Conservation (phyloP, 2,797 vertebrate genomes). For the Anguilla pacifica region DNA sequence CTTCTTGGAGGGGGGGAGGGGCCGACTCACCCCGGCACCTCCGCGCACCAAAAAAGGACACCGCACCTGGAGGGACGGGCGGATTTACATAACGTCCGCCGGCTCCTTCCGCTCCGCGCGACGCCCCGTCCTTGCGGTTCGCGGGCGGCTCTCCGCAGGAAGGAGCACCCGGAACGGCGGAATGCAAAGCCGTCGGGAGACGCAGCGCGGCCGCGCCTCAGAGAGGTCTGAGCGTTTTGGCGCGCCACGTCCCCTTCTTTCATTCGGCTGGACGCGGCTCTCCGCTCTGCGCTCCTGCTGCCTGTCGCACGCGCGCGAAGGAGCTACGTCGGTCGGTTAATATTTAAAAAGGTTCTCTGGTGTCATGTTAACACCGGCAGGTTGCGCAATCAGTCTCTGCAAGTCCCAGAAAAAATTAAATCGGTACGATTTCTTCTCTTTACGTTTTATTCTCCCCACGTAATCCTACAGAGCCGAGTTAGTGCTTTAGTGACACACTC, state of each 20-base stretch:
- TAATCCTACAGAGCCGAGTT: background rate
- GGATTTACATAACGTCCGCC: background rate
- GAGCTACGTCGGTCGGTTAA: conserved; percentile 64
- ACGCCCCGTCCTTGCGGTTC: background rate
- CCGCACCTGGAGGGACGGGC: conserved; percentile 11
- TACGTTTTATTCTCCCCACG: background rate
- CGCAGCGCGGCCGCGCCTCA: background rate
- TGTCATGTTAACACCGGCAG: conserved; percentile 66
- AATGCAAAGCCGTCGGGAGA: background rate
- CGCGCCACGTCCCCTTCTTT: background rate
- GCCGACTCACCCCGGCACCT: conserved; percentile 41
- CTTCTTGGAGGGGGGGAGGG: conserved; percentile 52
- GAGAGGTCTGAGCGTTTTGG: background rate
- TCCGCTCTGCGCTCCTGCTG: background rate
- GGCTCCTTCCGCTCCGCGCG: background rate
- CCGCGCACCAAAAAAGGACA: conserved; percentile 39
- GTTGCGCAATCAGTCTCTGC: conserved; percentile 48
- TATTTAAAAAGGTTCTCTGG: conserved; percentile 72
- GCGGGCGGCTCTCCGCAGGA: background rate
- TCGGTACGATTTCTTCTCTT: background rate
- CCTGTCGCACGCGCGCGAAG: background rate
- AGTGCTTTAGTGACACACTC: background rate
- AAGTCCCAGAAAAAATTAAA: conserved; percentile 34
- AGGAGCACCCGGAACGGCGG: background rate
- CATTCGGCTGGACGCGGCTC: background rate